Percentiles rank a stretch among this genome's conserved stretches.
phyloP scores from a whole-genome alignment of 1,140 invertebrate species.

The Uloborus diversus region DNA sequence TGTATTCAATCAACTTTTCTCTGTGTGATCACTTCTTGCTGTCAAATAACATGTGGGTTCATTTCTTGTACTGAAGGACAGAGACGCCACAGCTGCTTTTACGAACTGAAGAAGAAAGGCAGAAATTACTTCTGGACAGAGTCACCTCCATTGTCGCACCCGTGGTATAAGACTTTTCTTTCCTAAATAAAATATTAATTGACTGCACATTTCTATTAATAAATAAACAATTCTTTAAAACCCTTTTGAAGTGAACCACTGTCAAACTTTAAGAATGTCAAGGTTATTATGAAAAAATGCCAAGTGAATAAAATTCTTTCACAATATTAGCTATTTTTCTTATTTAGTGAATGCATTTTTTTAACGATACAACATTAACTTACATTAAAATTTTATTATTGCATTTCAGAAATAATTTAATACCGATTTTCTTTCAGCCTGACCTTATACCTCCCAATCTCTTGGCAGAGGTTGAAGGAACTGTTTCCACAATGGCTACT shows the following conservation, averaged over 20 bases:
- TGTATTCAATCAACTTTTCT: too few species aligned
- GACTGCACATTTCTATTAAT: background rate
- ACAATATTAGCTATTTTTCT: background rate
- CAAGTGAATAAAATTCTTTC: background rate
- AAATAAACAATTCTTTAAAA: background rate
- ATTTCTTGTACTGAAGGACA: background rate
- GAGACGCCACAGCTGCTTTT: constrained; percentile 6
- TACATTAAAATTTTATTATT: too few species aligned
- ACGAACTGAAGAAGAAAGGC: constrained; percentile 43
- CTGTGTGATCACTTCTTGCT: too few species aligned
- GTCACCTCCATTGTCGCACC: constrained; percentile 15
- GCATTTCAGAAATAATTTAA: too few species aligned
- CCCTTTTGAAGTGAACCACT: too few species aligned
- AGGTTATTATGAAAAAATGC: background rate
- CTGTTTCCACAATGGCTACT: too few species aligned
- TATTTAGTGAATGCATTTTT: background rate
- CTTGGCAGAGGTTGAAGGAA: too few species aligned
- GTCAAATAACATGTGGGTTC: too few species aligned
- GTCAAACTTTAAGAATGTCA: background rate
- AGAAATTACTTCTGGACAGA: constrained; percentile 23
- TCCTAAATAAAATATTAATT: background rate
- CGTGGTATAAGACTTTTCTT: background rate
- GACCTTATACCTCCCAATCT: too few species aligned
- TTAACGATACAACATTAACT: too few species aligned
- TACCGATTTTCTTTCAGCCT: too few species aligned